Evolutionary conservation across 2,888 invertebrate species (phyloP), one percentile per base, ranked within the genome.

Genomic region (Dasypogon diadema): DNA sequence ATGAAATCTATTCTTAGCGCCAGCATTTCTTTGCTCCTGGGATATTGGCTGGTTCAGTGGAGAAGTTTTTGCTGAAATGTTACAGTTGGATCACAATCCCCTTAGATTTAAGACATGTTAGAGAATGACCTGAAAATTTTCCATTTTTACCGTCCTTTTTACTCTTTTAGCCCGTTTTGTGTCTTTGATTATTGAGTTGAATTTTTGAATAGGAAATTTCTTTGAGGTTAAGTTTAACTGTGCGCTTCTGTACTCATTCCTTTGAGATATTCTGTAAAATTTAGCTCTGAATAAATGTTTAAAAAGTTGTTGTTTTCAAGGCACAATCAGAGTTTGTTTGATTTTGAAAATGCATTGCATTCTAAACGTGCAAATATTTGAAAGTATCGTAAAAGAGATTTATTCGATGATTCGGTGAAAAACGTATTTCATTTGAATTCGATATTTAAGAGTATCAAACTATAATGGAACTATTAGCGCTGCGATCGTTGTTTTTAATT

Each of bases 11-110:
- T 70, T 70, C 51, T 70, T 70, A 70, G 70, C 51, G 37, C 6
- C 37, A 54, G 70, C 70, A 51, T 70, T 54, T 70, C 70, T 54
- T 54, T 46, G 54, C 70, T 70, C 70, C 65, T 68, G 65, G 54
- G 70, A 70, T 70, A 70, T 54, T 18, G 70, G 70, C 70, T 70
- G 54, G 26, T 54, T 70, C 54, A 54, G 70, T 70, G 70, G 70
- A 70, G 54, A 70, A 68, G 70, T 54, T 70, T 70, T 34, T 21
- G 18, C 21, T 54, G 30, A 46, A 68, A 68, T 24, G 22, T 46
- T 24, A 24, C 65, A 68, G 48, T 68, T 68, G 51, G 16, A 51
- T 51, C 18, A 51, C 51, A 51, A 51, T 51, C 51, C 18, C 1
- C 18, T 51, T 12, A 18, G 18, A 51, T 8, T 51, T 21, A 42